These are phyloP conservation scores for Fragum sueziense DNA, from an alignment of 2,888 invertebrate genomes.

Conservation along the genomic window DNA sequence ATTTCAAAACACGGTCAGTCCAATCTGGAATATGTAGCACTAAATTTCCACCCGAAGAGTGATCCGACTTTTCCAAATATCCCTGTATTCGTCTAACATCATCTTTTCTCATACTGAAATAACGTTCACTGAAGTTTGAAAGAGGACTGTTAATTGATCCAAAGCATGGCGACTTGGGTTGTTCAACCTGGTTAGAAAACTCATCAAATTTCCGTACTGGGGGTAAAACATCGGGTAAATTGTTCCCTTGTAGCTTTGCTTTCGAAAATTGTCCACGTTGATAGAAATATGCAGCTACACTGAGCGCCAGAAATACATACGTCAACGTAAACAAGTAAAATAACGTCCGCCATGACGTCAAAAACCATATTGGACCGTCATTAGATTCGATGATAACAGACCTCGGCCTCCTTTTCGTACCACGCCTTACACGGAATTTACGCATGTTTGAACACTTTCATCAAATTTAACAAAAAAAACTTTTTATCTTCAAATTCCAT, in stretches of 20 bases:
- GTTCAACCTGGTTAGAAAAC: not conserved
- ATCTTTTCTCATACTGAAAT: not conserved
- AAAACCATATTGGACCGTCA: not conserved
- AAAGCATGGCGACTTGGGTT: not conserved
- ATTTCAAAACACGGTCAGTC: not conserved
- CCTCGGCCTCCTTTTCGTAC: too few species aligned
- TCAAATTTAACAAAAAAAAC: not conserved
- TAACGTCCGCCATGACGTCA: not conserved
- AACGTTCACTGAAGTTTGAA: not conserved
- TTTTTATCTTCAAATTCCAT: not conserved
- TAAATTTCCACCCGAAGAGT: not conserved
- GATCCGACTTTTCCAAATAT: not conserved
- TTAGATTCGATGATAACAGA: not conserved
- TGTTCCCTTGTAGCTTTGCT: not conserved
- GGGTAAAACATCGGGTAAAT: not conserved
- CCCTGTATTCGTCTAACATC: not conserved
- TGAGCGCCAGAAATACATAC: not conserved
- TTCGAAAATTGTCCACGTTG: not conserved
- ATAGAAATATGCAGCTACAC: not conserved
- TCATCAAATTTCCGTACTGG: not conserved
- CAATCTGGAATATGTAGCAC: slow-evolving; percentile 8
- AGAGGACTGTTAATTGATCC: not conserved
- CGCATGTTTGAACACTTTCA: not conserved
- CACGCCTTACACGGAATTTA: not conserved
- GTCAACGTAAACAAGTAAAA: not conserved